Base-by-base conservation (phyloP, 2,888 invertebrate genomes). In the Pristionchus entomophagus region DNA sequence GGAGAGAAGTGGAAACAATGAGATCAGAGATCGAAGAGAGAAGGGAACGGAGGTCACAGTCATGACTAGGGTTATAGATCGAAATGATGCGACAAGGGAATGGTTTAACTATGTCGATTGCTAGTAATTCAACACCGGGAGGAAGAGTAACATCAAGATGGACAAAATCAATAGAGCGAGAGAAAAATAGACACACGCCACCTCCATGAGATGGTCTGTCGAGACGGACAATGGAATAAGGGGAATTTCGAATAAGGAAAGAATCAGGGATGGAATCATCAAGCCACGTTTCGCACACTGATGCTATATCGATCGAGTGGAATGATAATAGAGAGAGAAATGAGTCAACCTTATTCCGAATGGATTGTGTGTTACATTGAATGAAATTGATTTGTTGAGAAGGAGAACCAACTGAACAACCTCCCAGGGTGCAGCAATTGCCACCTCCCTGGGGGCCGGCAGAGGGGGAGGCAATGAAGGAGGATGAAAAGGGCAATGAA, bases 191-290 rank as follows among this genome's bases (percentile, higher is more conserved):
- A 77, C 77, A 77, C 3, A 77, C 77, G 6, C 77, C 77, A 10
- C 77, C 77, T 4, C 77, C 77, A 26, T 77, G 41, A n/a, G 77
- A 22, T n/a, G 41, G 77, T 49, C 77, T 22, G 17, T 77, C 77
- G 2, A 77, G 77, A 6, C 77, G 41, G 2, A 49, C 77, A n/a
- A 77, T 12, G 10, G 65, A 65, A 17, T 65, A 65, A 5, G n/a
- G 4, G 26, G 65, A 35, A 65, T 32, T 65, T 5, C 65, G 65
- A 65, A 65, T 19, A 19, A 65, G 35, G 19, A 65, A 65, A 2
- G 65, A 32, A 35, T 65, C 65, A 17, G 35, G 65, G 14, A 35
- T 65, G 5, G 65, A 65, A 6, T 59, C 59, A 22, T 59, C 59
- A 17, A 59, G 59, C 59, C 59, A 59, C 12, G 59, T 59, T 26